Evolutionary conservation across 64 coral and sea anemone species (phyloP), one percentile per base, ranked within the genome.

Genomic region (Actinia equina): DNA sequence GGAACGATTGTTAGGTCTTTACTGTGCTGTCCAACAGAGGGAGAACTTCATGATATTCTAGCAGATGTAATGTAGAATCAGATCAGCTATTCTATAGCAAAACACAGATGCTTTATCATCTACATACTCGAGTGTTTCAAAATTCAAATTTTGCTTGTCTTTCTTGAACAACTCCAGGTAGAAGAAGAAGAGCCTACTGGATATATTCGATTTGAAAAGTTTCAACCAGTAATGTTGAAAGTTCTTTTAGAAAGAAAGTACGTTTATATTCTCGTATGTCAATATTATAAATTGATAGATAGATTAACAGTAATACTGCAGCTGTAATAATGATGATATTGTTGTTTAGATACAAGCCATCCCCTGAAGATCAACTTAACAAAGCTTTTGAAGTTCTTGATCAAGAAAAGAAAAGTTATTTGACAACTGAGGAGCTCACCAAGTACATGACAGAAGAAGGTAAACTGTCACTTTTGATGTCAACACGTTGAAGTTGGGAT

Each of bases 341-440:
- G 19, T 65, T 65, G 19, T 65, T 65, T 65, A 98, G 96, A 27
- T 98, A 98, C 93, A 98, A 98, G 80, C 84, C 96, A 83, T 79
- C 89, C 23, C 85, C 96, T 53, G 96, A 98, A 90, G 96, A 98
- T 71, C 96, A 95, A 82, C 59, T 98, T 60, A 92, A 69, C 77
- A 98, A 98, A 91, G 96, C 96, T 81, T 95, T 98, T 98, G 96
- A 98, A 91, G 93, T 98, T 56, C 70, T 98, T 52, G 96, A 98
- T 76, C 93, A 98, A 45, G 96, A 98, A 82, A 98, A 90, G 23
- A 98, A 95, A 54, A 90, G 93, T 10, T 98, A 95, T 71, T 80
- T 98, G 5, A 95, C 96, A 7, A 95, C 96, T 86, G 96, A 98
- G 88, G 96, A 98, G 59, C 86, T 98, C 8, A 93, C 96, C 56